Evolutionary conservation across 1,140 invertebrate species (phyloP).

Genomic region (Megalonaias nervosa): DNA sequence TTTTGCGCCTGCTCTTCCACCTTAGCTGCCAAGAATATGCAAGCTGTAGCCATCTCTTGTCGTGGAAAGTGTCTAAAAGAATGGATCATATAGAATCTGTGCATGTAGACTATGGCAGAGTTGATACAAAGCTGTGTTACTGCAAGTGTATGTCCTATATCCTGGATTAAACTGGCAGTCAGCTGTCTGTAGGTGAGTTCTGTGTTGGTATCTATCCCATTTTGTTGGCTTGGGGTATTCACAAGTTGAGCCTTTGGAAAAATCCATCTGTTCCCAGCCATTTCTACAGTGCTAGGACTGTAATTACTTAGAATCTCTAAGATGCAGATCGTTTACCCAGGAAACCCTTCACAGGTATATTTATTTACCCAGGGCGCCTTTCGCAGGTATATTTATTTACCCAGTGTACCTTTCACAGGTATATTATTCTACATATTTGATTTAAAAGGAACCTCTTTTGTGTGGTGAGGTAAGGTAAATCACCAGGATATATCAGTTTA

Average conservation of each 20-base stretch:
- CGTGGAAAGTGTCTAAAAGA: slow-evolving; percentile 87
- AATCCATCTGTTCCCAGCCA: slow-evolving; percentile 88
- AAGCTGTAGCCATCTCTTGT: slow-evolving; percentile 65
- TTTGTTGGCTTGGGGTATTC: slow-evolving; percentile 89
- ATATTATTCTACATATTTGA: no score
- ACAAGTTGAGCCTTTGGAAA: slow-evolving; percentile 92
- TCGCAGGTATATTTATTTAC: no score
- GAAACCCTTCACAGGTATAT: no score
- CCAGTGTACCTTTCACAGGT: no score
- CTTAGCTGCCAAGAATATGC: slow-evolving; percentile 95
- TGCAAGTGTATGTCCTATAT: slow-evolving; percentile 95
- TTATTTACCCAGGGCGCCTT: no score
- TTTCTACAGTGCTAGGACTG: slow-evolving; percentile 62
- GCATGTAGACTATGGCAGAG: slow-evolving; percentile 98
- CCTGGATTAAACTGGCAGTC: slow-evolving; percentile 97
- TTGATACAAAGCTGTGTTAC: slow-evolving; percentile 95
- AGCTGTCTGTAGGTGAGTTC: slow-evolving; percentile 95
- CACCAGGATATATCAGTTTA: no score
- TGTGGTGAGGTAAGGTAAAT: no score
- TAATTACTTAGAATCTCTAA: no score
- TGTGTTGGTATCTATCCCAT: slow-evolving; percentile 91
- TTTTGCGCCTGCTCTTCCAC: slow-evolving; percentile 97
- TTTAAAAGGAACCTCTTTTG: no score
- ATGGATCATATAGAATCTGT: slow-evolving; percentile 96
- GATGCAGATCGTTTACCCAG: no score